These are phyloP conservation scores for Vireo altiloquus DNA, from an alignment of 2,113 vertebrate species.

Conservation along the genomic window DNA sequence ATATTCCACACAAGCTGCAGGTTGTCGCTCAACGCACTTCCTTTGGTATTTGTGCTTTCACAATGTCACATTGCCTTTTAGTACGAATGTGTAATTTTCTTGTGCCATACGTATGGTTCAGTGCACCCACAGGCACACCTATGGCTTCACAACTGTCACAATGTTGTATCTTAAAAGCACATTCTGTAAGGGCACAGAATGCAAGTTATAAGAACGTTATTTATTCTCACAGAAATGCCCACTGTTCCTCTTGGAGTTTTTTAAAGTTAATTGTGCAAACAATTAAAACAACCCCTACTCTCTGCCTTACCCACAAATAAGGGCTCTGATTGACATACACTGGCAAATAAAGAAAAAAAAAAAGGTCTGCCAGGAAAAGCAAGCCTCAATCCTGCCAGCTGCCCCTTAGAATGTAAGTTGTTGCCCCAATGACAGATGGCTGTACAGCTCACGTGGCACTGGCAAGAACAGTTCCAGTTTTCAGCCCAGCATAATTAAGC, in stretches of 20 bases:
- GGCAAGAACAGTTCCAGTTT: not conserved
- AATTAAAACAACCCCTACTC: not conserved
- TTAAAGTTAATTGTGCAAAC: not conserved
- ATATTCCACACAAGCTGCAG: not conserved
- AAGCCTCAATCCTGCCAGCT: conserved; percentile 17
- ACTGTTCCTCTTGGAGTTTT: not conserved
- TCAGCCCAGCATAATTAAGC: conserved; percentile 12
- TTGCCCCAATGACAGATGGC: conserved; percentile 59
- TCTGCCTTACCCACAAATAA: not conserved
- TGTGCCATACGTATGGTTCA: not conserved
- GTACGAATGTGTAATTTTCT: not conserved
- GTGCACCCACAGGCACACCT: not conserved
- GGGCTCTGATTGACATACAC: not conserved
- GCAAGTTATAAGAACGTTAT: fast-evolving
- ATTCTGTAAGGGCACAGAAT: not conserved
- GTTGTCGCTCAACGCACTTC: not conserved
- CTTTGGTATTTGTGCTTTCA: not conserved
- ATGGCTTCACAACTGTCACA: not conserved
- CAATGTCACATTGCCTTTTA: not conserved
- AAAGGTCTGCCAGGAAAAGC: conserved; percentile 14
- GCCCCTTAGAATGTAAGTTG: conserved; percentile 22
- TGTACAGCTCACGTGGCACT: not conserved
- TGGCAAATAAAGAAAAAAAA: not conserved
- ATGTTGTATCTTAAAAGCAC: not conserved
- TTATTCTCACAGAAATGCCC: not conserved